Base-by-base conservation (phyloP, 1,140 invertebrate species). In the Rhagoletis zephyria region DNA sequence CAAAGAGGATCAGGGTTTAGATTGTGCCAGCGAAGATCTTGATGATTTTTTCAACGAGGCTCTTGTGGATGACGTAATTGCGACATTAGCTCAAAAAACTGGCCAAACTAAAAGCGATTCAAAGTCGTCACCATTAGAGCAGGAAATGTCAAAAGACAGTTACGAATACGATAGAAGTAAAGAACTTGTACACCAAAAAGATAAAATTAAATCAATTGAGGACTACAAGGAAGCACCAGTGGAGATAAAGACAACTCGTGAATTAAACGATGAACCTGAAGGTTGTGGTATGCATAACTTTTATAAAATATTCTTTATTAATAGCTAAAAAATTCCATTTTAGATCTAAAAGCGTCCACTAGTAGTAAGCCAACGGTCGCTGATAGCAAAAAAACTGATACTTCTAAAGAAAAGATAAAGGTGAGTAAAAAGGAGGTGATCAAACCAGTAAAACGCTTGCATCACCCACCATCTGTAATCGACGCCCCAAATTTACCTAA, bases 401-500 rank as follows among this genome's bases (percentile, higher is more conserved):
- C 30, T 19, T 77, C 59, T 59, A n/a, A 87, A 48, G 51, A 85
- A 19, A 85, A 60, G 9, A 19, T 87, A 59, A 87, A 85, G 30
- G 2, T 19, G 6, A 5, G n/a, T 3, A 85, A 56, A 59, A 85
- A 77, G 30, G 61, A 30, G 12, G 19, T 64, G 14, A 19, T 10
- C 42, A 87, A 87, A 48, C 2, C 48, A 40, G 61, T 30, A n/a
- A 87, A 67, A 19, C 70, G 4, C 0, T 67, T 60, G 6, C 19
- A 70, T 67, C 60, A 51, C 7, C 86, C 77, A 42, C 91, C 90
- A 14, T 51, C 10, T 2, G 19, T 92, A 6, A 90, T 92, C 63
- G 86, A 88, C 7, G 85, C 91, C 7, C 91, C 91, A 14, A 63
- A 65, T 60, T 86, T 92, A 63, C 89, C 90, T 1, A 89, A 87